Evolutionary conservation across 2,113 vertebrate genomes (phyloP).

Genomic region (Gracilinanus agilis): DNA sequence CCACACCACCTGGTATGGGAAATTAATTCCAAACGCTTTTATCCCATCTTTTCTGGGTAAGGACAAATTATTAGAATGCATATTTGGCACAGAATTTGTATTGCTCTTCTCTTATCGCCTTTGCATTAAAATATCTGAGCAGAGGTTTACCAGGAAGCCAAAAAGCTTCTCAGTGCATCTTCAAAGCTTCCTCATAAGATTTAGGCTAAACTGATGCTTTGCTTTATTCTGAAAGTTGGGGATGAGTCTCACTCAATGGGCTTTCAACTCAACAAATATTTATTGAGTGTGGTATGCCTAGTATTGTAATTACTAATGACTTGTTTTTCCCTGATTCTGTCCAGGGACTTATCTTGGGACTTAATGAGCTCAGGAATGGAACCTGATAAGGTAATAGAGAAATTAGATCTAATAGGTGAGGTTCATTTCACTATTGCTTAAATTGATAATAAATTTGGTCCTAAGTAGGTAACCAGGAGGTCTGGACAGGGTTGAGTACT

Average conservation of each 20-base stretch:
- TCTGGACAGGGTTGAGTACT: too few species aligned
- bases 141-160: neutral
- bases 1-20: conserved; percentile 74
- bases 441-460: neutral
- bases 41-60: conserved; percentile 68
- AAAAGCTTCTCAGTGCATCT: neutral
- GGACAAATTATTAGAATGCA: conserved; percentile 54
- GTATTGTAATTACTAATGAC: neutral
- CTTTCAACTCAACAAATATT: neutral
- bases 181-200: neutral
- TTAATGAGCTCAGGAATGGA: neutral
- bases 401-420: neutral
- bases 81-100: conserved; percentile 22
- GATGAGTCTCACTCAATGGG: neutral
- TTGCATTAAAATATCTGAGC: neutral
- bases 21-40: conserved; percentile 75
- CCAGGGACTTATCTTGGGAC: neutral
- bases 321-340: neutral
- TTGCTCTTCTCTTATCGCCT: neutral
- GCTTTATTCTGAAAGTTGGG: neutral
- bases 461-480: neutral
- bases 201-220: neutral
- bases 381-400: neutral
- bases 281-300: neutral
- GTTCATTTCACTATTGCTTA: neutral